These are phyloP conservation scores for Malurus leucopterus DNA, from an alignment of 2,797 vertebrate species.

Conservation along the genomic window DNA sequence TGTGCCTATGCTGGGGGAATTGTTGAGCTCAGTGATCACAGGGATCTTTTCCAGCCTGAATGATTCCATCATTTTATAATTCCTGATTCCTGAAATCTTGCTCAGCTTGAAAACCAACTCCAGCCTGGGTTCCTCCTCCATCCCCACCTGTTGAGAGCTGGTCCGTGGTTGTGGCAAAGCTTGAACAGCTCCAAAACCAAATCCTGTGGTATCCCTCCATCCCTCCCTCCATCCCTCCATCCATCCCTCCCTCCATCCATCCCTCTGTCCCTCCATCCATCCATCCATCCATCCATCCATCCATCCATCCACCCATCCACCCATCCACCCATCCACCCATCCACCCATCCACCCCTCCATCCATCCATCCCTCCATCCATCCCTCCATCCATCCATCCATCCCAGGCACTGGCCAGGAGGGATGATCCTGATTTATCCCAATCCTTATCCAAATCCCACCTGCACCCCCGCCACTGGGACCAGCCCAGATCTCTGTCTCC, in stretches of 20 bases:
- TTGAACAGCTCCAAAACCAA: not conserved
- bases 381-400: not conserved
- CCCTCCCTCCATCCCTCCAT: fast-evolving
- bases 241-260: not conserved
- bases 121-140: not conserved
- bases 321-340: fast-evolving
- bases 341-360: fast-evolving
- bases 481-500: not conserved
- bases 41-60: not conserved
- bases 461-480: fast-evolving
- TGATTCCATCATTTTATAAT: not conserved
- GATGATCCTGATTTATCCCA: not conserved
- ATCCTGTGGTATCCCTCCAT: not conserved
- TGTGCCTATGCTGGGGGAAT: not conserved
- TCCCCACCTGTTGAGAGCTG: not conserved
- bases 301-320: not conserved
- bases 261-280: fast-evolving
- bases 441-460: not conserved
- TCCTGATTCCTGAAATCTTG: not conserved
- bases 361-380: not conserved
- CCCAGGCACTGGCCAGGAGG: not conserved
- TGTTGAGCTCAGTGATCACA: not conserved
- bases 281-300: fast-evolving
- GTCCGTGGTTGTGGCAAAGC: fast-evolving
- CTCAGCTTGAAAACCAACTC: not conserved